phyloP scores from a whole-genome alignment of 2,888 invertebrate species.

The Pollenia griseotomentosa region DNA sequence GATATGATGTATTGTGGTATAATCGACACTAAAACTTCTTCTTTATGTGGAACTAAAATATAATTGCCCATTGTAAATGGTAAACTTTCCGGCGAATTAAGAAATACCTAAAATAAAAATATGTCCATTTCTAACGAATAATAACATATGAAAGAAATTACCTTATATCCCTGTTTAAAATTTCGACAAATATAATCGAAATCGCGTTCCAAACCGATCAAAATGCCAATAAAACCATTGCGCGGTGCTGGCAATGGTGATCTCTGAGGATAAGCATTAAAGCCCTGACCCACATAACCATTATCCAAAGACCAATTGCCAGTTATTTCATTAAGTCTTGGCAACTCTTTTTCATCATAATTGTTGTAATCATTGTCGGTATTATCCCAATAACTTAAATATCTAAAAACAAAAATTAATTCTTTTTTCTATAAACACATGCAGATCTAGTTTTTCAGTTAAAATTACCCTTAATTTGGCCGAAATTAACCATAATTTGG shows the following conservation, averaged over 20 bases:
- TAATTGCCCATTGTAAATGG: slow-evolving; percentile 82
- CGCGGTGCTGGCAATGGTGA: slow-evolving; percentile 88
- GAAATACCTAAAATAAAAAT: slow-evolving; percentile 78
- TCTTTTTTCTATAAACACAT: background rate
- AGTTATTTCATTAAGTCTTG: slow-evolving; percentile 75
- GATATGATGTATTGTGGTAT: slow-evolving; percentile 91
- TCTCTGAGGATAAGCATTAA: slow-evolving; percentile 88
- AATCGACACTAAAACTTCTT: slow-evolving; percentile 88
- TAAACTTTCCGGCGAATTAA: slow-evolving; percentile 83
- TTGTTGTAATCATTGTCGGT: slow-evolving; percentile 79
- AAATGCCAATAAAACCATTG: slow-evolving; percentile 87
- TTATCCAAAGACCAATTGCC: slow-evolving; percentile 87
- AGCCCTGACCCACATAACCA: slow-evolving; percentile 86
- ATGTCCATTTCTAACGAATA: background rate
- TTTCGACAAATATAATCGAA: slow-evolving; percentile 89
- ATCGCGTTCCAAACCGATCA: slow-evolving; percentile 87
- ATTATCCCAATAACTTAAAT: slow-evolving; percentile 78
- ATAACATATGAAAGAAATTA: slow-evolving; percentile 47
- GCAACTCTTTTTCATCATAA: slow-evolving; percentile 75
- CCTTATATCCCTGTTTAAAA: slow-evolving; percentile 90
- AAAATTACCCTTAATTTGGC: no score
- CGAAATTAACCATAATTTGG: no score
- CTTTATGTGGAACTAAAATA: slow-evolving; percentile 81
- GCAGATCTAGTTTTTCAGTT: background rate
- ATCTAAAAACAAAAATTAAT: slow-evolving; percentile 65